Conservation (phyloP, 2,888 invertebrate species). For the Cephus nigrinus region DNA sequence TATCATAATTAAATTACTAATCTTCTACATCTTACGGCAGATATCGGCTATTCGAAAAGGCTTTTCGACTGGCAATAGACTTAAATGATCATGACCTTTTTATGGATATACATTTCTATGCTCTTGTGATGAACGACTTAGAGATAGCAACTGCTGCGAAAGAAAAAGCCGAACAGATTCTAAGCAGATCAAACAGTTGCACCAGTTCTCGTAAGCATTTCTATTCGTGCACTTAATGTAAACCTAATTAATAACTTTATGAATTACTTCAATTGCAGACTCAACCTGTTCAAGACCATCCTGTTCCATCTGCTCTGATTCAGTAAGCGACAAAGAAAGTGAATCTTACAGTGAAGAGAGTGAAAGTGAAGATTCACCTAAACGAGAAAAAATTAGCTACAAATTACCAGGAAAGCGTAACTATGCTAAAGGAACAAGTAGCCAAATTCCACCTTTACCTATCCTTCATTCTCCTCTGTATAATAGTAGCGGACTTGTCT, state of each 20-base stretch:
- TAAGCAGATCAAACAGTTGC: conserved; percentile 63
- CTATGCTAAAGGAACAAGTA: conserved; percentile 61
- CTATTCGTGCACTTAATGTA: neutral
- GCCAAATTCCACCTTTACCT: conserved; percentile 60
- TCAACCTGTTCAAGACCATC: conserved; percentile 80
- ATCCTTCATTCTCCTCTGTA: conserved; percentile 40
- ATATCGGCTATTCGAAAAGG: conserved; percentile 81
- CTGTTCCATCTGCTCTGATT: conserved; percentile 74
- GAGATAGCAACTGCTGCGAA: conserved; percentile 78
- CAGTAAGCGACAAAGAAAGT: conserved; percentile 62
- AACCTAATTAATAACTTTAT: conserved; percentile 14
- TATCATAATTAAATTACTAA: conserved; percentile 9
- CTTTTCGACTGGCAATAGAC: conserved; percentile 87
- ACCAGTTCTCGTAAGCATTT: conserved; percentile 59
- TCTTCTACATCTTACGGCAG: conserved; percentile 59
- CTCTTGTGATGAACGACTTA: conserved; percentile 72
- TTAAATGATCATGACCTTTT: conserved; percentile 88
- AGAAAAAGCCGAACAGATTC: conserved; percentile 72
- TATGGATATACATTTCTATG: conserved; percentile 83
- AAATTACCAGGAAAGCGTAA: conserved; percentile 63
- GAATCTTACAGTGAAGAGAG: conserved; percentile 63
- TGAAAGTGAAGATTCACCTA: conserved; percentile 51
- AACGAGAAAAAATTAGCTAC: conserved; percentile 47
- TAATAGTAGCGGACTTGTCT: conserved; percentile 37
- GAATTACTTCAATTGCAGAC: conserved; percentile 63